Evolutionary conservation across 2,113 vertebrate species (phyloP).

Genomic region (Cinclus mexicanus): DNA sequence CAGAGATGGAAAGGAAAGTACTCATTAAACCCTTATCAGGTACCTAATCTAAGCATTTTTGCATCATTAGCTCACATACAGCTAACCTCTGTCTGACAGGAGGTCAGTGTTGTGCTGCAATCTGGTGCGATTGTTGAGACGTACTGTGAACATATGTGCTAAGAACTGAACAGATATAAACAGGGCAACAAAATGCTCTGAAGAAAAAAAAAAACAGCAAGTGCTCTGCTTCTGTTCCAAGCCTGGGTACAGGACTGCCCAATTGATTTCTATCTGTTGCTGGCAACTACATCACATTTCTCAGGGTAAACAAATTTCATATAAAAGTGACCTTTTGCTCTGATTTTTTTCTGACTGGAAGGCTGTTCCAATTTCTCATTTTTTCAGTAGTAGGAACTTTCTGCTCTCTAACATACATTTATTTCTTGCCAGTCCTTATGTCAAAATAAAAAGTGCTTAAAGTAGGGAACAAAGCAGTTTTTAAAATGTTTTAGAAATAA

Average conservation of each 20-base stretch:
- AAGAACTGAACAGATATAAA: neutral
- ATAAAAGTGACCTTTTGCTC: slow-evolving; percentile 5
- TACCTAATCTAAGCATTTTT: neutral
- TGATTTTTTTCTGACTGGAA: neutral
- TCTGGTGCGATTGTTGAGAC: rapidly evolving
- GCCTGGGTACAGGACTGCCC: neutral
- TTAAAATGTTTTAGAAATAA: neutral
- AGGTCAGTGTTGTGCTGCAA: neutral
- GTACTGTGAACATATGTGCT: rapidly evolving
- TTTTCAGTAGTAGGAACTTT: neutral
- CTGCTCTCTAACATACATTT: neutral
- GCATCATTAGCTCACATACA: neutral
- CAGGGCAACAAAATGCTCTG: rapidly evolving
- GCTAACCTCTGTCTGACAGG: neutral
- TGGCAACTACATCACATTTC: neutral
- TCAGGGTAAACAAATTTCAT: neutral
- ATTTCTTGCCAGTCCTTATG: neutral
- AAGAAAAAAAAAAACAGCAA: neutral
- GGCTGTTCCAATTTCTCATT: neutral
- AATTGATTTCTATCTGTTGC: neutral
- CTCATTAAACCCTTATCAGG: neutral
- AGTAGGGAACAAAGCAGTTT: neutral
- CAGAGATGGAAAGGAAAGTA: neutral
- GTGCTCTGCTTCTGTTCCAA: neutral
- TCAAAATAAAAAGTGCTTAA: slow-evolving; percentile 19